Evolutionary conservation across 2,797 vertebrate species (phyloP), one percentile per base, ranked within the genome.

Genomic region (Labroides dimidiatus): DNA sequence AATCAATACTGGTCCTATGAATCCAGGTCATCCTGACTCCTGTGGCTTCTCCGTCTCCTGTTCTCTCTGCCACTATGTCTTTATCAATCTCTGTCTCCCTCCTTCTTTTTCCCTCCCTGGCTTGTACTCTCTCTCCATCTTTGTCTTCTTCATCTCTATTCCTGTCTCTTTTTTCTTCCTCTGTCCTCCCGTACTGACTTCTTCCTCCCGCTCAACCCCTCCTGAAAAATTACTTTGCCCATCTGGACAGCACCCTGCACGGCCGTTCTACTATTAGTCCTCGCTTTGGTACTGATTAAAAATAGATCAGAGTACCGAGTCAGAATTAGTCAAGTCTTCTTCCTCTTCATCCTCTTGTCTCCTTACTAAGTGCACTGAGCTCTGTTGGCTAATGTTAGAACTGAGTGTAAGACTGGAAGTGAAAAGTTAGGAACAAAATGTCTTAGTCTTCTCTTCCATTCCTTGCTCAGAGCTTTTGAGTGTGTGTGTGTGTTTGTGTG

Each of bases 1-100:
- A 85, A 93, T 94, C 91, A 88, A 93, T 94, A 92, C 44, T 64
- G 58, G 74, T 84, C 77, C 64, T 78, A 80, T 85, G 82, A 90
- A 91, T 93, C 72, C 90, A 92, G 92, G 91, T 91, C 91, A 88
- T 79, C 66, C 55, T 63, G 62, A 70, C 84, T 85, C 74, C 78
- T 77, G 80, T 77, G 75, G 74, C 76, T 84, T 84, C 60, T 81
- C 85, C 56, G 68, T 82, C 78, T 85, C 53, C 52, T 37, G 17
- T 48, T 78, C 63, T 72, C 66, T 64, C 27, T 62, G 42, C 45
- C 20, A 7, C 59, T 82, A 67, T 78, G 63, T 83, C 77, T 88
- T 84, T 73, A 89, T 92, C 84, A 87, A 83, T 91, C 87, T 84
- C 66, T 81, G 74, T 85, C 84, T 78, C 63, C 43, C 72, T 67